Evolutionary conservation across 1,140 invertebrate genomes (phyloP), one percentile per base, ranked within the genome.

Genomic region (Pseudomyrmex cubaensis): DNA sequence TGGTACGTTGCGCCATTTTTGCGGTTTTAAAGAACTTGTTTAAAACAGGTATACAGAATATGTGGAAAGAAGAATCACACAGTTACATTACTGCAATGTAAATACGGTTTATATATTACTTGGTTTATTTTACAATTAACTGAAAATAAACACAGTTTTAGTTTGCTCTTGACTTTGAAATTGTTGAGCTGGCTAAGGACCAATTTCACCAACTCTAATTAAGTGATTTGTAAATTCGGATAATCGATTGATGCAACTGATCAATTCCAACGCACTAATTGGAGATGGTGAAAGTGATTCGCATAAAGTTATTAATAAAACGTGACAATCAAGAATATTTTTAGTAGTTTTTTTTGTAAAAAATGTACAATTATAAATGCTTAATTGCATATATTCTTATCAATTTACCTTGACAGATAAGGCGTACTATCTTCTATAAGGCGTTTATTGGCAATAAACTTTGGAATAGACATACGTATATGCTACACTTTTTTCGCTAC

Each of bases 1-100:
- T 54, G 12, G 67, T 82, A 7, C 17, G 5, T n/a, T 13, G 44
- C 8, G 44, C 15, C 76, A 80, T 80, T 72, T 80, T 80, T 50
- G 12, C 15, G 50, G 7, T 50, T 5, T 73, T 2, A 15, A 74
- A 59, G 48, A 2, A 15, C 72, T 70, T 44, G 13, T 78, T 2
- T 15, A 5, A 7, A 35, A 56, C 17, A 35, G 7, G 52, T 48
- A 35, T 48, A n/a, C 12, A 54, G 52, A 74, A 52, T 73, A 52
- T 46, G 2, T 25, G 8, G 48, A 35, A 15, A n/a, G 0, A 57
- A 56, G 1, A 74, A 74, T 74, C 70, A 13, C 44, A 77, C 35
- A 35, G 5, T 35, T 35, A 35, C 35, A 35, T 35, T 5, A 35
- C 35, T 35, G 35, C 35, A 35, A 35, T 35, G 35, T 35, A 35